Evolutionary conservation across 2,888 invertebrate species (phyloP).

Genomic region (Ecliptopera silaceata): DNA sequence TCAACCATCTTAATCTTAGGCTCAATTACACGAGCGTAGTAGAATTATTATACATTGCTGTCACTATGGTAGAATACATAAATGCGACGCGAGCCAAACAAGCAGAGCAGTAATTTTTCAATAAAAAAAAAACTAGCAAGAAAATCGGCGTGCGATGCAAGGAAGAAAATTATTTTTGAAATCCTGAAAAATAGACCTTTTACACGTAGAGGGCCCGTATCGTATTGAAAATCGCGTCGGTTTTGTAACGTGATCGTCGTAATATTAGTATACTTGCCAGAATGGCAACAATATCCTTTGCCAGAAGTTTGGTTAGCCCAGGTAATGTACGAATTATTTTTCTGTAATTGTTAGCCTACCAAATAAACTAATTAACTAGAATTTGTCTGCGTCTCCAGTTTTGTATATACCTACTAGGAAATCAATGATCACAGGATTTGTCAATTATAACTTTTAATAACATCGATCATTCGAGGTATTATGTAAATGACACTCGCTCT

Average conservation of each 20-base stretch:
- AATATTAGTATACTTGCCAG: not conserved
- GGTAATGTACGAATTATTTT: constrained; percentile 47
- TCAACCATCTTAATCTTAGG: no score
- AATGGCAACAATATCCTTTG: constrained; percentile 76
- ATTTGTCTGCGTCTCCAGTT: not conserved
- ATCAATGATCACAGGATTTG: not conserved
- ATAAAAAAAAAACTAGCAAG: not conserved
- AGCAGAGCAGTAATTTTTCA: not conserved
- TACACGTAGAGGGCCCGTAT: no score
- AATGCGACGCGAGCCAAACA: not conserved
- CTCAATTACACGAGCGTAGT: not conserved
- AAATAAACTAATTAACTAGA: not conserved
- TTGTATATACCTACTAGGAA: not conserved
- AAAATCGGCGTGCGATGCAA: not conserved
- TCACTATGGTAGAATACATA: not conserved
- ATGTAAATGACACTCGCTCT: constrained; percentile 50
- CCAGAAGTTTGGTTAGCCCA: constrained; percentile 79
- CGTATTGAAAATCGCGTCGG: no score
- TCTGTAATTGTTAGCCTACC: constrained; percentile 1
- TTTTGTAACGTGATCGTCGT: not conserved
- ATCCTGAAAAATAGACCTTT: no score
- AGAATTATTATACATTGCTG: not conserved
- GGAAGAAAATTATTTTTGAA: not conserved
- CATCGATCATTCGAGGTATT: constrained; percentile 37
- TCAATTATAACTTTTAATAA: not conserved